Conservation (phyloP, 2,113 vertebrate species). For the Podarcis cretensis region DNA sequence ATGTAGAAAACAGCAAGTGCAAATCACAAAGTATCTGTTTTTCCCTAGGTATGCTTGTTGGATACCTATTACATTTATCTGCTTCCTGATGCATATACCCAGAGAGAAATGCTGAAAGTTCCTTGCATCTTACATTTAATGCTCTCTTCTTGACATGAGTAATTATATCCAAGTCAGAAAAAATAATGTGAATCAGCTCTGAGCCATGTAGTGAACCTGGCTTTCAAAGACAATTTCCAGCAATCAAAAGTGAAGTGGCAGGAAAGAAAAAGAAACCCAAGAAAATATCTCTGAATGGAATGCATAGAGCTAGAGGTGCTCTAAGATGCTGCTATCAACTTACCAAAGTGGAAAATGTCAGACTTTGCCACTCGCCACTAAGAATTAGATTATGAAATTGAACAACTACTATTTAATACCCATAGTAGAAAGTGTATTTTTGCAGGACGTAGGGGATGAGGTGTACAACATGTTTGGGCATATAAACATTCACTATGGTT, state of each 20-base stretch:
- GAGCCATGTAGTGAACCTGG: conserved; percentile 11
- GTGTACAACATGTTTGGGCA: neutral
- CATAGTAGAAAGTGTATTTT: neutral
- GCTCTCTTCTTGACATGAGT: conserved; percentile 22
- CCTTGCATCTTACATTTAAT: neutral
- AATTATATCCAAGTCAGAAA: conserved; percentile 26
- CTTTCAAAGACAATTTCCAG: conserved; percentile 22
- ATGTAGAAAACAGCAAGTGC: neutral
- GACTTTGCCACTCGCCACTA: neutral
- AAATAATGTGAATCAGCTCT: conserved; percentile 16
- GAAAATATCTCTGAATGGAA: neutral
- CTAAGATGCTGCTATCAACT: neutral
- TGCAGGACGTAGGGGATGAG: neutral
- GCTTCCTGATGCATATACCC: neutral
- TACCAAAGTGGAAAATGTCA: neutral
- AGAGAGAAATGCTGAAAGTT: neutral
- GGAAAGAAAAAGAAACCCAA: neutral
- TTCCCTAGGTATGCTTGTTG: neutral
- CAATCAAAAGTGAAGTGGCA: neutral
- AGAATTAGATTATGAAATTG: neutral
- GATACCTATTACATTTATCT: conserved; percentile 17
- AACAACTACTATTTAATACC: neutral
- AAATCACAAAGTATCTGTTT: conserved; percentile 8
- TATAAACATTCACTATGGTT: neutral
- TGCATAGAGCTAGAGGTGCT: neutral